These are phyloP conservation scores for Corythornis vintsioides DNA, from an alignment of 2,113 vertebrate species.

Conservation along the genomic window DNA sequence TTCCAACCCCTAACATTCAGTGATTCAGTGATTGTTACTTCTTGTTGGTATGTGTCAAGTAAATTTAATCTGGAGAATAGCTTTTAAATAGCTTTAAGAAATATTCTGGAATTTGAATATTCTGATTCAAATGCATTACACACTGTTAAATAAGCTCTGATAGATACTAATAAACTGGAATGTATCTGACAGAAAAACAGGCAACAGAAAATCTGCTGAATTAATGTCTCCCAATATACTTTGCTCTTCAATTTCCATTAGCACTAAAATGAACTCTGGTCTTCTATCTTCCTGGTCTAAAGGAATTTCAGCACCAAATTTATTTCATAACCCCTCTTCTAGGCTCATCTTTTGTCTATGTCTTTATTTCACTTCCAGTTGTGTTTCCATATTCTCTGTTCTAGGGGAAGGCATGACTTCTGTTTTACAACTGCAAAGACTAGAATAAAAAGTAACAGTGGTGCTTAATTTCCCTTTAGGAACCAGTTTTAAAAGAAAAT, in stretches of 20 bases:
- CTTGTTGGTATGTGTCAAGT: background rate
- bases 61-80: background rate
- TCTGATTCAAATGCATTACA: background rate
- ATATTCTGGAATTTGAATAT: background rate
- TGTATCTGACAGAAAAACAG: background rate
- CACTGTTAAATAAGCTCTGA: background rate
- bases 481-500: background rate
- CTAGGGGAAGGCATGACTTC: background rate
- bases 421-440: background rate
- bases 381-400: background rate
- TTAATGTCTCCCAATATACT: slow-evolving; percentile 22
- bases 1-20: too few species aligned
- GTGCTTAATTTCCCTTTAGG: background rate
- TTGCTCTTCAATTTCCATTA: slow-evolving; percentile 16
- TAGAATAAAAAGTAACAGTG: background rate
- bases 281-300: background rate
- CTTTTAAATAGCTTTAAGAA: background rate
- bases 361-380: background rate
- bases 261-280: background rate
- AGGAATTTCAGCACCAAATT: slow-evolving; percentile 33
- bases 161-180: background rate
- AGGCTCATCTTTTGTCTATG: background rate
- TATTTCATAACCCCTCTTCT: background rate
- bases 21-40: background rate
- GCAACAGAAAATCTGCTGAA: slow-evolving; percentile 22